Conservation (phyloP, 1,140 invertebrate species). For the Caenorhabditis inopinata region DNA sequence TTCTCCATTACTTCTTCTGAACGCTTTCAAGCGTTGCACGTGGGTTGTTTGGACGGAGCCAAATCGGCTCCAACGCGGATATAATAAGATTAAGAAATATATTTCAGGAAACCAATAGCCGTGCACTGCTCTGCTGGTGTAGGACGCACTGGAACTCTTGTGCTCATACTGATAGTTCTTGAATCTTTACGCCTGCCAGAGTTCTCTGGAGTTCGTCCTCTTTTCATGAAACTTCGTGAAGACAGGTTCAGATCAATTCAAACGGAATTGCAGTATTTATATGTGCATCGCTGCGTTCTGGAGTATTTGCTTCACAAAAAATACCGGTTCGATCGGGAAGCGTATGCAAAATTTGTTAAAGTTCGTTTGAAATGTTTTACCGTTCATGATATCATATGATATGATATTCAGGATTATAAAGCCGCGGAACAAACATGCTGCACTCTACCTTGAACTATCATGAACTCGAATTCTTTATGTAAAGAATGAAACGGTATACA, state of each 20-base stretch:
- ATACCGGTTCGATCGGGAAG: constrained; percentile 38
- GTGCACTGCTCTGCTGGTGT: constrained; percentile 44
- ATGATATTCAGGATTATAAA: too few relatives aligned
- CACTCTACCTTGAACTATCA: too few relatives aligned
- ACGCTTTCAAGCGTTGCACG: background rate
- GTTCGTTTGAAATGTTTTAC: too few relatives aligned
- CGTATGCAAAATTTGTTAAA: background rate
- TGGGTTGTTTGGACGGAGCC: background rate
- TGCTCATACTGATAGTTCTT: background rate
- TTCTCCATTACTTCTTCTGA: constrained; percentile 17
- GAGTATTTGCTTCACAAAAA: constrained; percentile 32
- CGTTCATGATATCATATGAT: too few relatives aligned
- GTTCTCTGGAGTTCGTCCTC: constrained; percentile 5
- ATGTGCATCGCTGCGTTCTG: constrained; percentile 24
- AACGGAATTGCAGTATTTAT: constrained; percentile 30
- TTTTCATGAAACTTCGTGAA: background rate
- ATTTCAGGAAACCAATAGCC: constrained; percentile 21
- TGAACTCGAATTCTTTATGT: too few relatives aligned
- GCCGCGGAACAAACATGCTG: too few relatives aligned
- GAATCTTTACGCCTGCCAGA: background rate
- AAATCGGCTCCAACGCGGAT: too few relatives aligned
- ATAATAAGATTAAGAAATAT: background rate
- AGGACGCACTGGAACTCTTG: constrained; percentile 18
- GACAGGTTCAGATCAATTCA: constrained; percentile 29
- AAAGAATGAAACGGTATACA: too few relatives aligned